Conservation (phyloP, 2,888 invertebrate genomes). For the Cecidostiba fungosa region DNA sequence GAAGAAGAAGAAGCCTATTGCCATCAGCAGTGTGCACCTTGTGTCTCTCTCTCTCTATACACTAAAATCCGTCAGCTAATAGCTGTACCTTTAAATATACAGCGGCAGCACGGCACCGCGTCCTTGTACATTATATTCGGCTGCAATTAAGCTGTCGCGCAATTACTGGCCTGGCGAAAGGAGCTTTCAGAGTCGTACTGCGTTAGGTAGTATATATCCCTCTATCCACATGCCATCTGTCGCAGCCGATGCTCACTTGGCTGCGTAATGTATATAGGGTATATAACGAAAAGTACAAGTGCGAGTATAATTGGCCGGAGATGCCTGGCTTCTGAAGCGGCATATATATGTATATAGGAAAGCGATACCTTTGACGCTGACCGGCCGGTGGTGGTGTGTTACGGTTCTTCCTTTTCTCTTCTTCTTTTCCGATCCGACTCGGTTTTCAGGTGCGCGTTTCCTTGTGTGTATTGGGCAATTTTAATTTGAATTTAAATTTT, state of each 20-base stretch:
- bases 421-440: background rate
- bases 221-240: constrained; percentile 42
- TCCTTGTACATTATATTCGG: constrained; percentile 24
- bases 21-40: background rate
- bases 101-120: background rate
- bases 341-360: background rate
- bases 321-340: background rate
- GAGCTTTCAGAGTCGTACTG: constrained; percentile 13
- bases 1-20: background rate
- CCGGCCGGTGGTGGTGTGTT: background rate
- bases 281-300: background rate
- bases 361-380: constrained; percentile 9
- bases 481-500: too few species aligned
- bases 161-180: constrained; percentile 16
- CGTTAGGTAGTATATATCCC: background rate
- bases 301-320: constrained; percentile 9
- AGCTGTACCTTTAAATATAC: background rate
- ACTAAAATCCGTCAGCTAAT: background rate
- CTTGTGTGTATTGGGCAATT: too few species aligned
- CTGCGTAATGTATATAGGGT: background rate
- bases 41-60: background rate
- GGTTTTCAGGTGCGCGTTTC: background rate
- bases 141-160: constrained; percentile 45
- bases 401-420: background rate
- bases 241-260: background rate